phyloP scores from a whole-genome alignment of 2,888 invertebrate genomes.

The Macrosiphum euphorbiae region DNA sequence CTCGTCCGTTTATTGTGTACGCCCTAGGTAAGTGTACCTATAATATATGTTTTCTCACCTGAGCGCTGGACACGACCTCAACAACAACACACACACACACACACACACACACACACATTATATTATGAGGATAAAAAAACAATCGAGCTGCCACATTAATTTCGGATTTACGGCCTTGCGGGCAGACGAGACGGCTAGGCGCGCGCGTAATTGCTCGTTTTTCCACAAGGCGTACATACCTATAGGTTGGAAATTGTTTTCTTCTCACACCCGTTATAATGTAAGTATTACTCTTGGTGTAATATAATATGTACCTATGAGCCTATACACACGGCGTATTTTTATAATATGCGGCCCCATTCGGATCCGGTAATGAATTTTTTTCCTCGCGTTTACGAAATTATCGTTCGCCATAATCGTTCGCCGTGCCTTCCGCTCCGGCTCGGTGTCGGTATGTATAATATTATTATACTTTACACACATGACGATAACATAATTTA shows the following conservation, averaged over 20 bases:
- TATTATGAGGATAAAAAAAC: background rate
- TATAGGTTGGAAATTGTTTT: background rate
- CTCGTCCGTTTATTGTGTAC: background rate
- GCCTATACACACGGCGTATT: background rate
- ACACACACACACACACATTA: background rate
- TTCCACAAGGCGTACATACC: background rate
- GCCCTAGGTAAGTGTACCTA: background rate
- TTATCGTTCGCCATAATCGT: background rate
- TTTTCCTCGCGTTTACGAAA: background rate
- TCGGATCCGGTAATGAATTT: background rate
- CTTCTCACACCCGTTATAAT: slow-evolving; percentile 5
- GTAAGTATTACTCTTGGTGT: background rate
- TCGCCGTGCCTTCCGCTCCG: background rate
- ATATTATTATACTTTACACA: too few relatives aligned
- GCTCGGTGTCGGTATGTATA: background rate
- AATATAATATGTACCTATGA: background rate
- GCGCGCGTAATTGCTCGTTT: slow-evolving; percentile 36
- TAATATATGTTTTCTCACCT: background rate
- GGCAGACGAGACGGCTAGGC: slow-evolving; percentile 23
- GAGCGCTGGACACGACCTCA: background rate
- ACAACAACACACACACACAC: background rate
- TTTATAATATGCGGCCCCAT: background rate
- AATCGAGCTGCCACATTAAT: slow-evolving; percentile 29
- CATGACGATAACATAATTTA: background rate
- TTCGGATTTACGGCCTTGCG: slow-evolving; percentile 20